Evolutionary conservation across 2,888 invertebrate species (phyloP).

Genomic region (Urechis unicinctus): DNA sequence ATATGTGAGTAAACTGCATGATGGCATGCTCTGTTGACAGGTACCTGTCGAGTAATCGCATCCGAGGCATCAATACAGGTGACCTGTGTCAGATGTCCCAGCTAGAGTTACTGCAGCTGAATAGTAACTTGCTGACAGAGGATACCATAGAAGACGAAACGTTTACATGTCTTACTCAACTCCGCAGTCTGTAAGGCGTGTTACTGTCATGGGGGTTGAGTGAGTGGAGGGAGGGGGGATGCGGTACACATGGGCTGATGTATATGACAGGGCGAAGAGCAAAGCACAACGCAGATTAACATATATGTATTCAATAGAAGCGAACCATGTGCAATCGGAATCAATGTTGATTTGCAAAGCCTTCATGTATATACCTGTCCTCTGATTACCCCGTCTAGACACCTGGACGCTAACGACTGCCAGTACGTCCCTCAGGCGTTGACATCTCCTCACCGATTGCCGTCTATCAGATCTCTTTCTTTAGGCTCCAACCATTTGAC

Average conservation of each 20-base stretch:
- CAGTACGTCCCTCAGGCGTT: slow-evolving; percentile 13
- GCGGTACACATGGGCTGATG: no score
- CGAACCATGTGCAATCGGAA: no score
- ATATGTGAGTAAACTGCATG: no score
- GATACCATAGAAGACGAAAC: neutral
- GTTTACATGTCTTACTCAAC: neutral
- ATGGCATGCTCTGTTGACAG: no score
- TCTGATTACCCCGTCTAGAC: neutral
- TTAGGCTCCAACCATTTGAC: slow-evolving; percentile 7
- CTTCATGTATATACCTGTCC: no score
- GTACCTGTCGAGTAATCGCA: neutral
- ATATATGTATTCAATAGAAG: no score
- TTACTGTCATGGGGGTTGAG: neutral
- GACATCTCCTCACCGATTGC: slow-evolving; percentile 2
- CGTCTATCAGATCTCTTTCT: slow-evolving; percentile 1
- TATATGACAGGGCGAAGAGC: no score
- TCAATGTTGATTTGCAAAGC: no score
- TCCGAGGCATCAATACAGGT: neutral
- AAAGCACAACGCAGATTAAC: no score
- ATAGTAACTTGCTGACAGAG: neutral
- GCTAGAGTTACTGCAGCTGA: neutral
- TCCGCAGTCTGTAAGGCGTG: neutral
- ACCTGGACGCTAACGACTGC: slow-evolving; percentile 4
- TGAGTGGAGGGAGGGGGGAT: no score
- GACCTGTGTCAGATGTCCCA: neutral